Conservation (phyloP, 2,888 invertebrate genomes). For the Aleiodes testaceus region DNA sequence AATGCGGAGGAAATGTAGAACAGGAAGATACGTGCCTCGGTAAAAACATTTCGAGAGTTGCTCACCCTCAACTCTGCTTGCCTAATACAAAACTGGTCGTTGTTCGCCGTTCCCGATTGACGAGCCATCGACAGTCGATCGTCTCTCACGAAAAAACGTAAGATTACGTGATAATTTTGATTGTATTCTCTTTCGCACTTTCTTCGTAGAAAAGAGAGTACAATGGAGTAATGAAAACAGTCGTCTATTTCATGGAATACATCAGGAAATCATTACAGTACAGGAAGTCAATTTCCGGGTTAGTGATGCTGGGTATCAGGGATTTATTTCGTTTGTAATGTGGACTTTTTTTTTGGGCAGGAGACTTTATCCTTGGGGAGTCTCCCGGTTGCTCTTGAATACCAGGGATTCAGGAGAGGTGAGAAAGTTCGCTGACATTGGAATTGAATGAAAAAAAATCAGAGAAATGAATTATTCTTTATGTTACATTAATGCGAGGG, state of each 20-base stretch:
- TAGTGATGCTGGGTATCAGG: conserved; percentile 47
- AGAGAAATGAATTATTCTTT: too few relatives aligned
- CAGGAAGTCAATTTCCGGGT: conserved; percentile 53
- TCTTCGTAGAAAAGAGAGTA: conserved; percentile 28
- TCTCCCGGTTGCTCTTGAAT: conserved; percentile 62
- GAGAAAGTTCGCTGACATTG: background rate
- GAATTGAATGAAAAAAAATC: background rate
- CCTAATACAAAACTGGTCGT: conserved; percentile 72
- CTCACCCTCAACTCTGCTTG: conserved; percentile 68
- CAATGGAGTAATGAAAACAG: background rate
- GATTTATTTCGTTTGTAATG: conserved; percentile 46
- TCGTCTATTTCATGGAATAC: conserved; percentile 32
- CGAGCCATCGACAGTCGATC: conserved; percentile 71
- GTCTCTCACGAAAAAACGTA: too few relatives aligned
- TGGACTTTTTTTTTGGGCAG: conserved; percentile 37
- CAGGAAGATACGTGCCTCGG: conserved; percentile 23
- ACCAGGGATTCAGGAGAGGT: conserved; percentile 57
- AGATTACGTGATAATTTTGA: too few relatives aligned
- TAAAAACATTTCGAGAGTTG: conserved; percentile 25
- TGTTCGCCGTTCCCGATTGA: conserved; percentile 72
- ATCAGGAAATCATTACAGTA: conserved; percentile 52
- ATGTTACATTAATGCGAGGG: background rate
- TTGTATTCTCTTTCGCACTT: background rate
- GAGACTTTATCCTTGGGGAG: conserved; percentile 63
- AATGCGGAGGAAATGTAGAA: conserved; percentile 3